A percentile compares a stretch with the other conserved stretches of the same genome.
phyloP scores from a whole-genome alignment of 2,797 vertebrate genomes.

The Meda fulgida region DNA sequence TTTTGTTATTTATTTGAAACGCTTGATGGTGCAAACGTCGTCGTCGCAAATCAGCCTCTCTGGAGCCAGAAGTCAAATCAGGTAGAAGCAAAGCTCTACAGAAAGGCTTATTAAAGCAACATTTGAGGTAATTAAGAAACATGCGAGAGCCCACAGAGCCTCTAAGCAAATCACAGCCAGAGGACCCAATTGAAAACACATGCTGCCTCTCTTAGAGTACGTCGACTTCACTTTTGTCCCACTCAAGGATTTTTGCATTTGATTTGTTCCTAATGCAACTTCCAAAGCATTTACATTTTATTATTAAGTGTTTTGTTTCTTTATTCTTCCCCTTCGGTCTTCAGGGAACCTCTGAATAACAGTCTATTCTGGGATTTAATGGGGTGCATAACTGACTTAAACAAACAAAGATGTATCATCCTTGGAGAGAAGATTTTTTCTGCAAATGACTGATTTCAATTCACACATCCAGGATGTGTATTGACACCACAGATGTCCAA shows the following conservation, averaged over 20 bases:
- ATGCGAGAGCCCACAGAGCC: conserved; percentile 40
- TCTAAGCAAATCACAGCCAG: conserved; percentile 50
- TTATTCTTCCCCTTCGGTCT: neutral
- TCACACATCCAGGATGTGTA: neutral
- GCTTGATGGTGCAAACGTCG: conserved; percentile 54
- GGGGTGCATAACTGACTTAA: conserved; percentile 22
- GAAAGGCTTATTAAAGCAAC: conserved; percentile 55
- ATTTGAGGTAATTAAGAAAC: conserved; percentile 58
- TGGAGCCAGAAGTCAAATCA: conserved; percentile 32
- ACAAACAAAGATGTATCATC: conserved; percentile 38
- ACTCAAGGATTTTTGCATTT: conserved; percentile 16
- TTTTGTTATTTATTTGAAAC: conserved; percentile 38
- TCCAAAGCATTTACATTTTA: conserved; percentile 7
- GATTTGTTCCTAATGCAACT: conserved; percentile 23
- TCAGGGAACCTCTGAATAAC: conserved; percentile 3
- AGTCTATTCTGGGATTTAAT: conserved; percentile 9
- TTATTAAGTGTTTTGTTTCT: neutral
- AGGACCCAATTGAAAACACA: conserved; percentile 62
- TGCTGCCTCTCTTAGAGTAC: conserved; percentile 48
- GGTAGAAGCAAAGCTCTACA: conserved; percentile 32
- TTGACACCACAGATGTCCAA: conserved; percentile 20
- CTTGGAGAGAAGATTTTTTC: conserved; percentile 16
- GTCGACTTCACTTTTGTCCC: conserved; percentile 4
- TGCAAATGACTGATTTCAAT: neutral
- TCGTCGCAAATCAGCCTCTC: conserved; percentile 55